Base-by-base conservation (phyloP, 1,140 invertebrate species). In the Cephus cinctus region DNA sequence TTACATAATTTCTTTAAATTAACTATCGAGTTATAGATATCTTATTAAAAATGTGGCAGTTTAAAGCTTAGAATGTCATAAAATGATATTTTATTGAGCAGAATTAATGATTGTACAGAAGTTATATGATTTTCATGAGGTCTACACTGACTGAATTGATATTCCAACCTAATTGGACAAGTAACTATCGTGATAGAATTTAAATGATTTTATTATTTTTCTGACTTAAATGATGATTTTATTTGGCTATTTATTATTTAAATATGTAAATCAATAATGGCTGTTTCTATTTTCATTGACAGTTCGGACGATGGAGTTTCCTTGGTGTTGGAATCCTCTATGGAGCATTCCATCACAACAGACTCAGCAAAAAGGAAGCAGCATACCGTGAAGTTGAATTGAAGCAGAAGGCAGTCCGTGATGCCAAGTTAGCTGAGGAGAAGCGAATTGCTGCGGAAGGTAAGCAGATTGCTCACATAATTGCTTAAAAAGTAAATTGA, bases 221-320 rank as follows among this genome's bases (percentile, higher is more conserved):
- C 6, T 44, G 51, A 21, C 38, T 57, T 49, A 19, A 38, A 50
- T 54, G 52, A 55, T 22, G 38, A 39, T 12, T 21, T 38, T 27
- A 39, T 36, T 18, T 47, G n/a, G 32, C 46, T 56, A 43, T 12
- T 43, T 34, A 23, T 46, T 42, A 20, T 39, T 42, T 43, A 4
- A 6, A 4, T 39, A 48, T 52, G 43, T 6, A 32, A 20, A 31
- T 25, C 6, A 1, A 48, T 22, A 30, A 15, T 32, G 9, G 12
- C 38, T 39, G 35, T 21, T 45, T 50, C 25, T 27, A 42, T 57
- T 36, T 38, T 50, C 32, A n/a, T 56, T 75, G 78, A 18, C 65
- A 85, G 83, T 84, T 87, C 62, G 82, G 81, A 38, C 79, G 86
- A 61, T 88, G 85, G 85, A 83, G 81, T 49, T 77, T 87, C 59